Conservation (phyloP, 1,140 invertebrate genomes). For the Caenorhabditis brenneri region DNA sequence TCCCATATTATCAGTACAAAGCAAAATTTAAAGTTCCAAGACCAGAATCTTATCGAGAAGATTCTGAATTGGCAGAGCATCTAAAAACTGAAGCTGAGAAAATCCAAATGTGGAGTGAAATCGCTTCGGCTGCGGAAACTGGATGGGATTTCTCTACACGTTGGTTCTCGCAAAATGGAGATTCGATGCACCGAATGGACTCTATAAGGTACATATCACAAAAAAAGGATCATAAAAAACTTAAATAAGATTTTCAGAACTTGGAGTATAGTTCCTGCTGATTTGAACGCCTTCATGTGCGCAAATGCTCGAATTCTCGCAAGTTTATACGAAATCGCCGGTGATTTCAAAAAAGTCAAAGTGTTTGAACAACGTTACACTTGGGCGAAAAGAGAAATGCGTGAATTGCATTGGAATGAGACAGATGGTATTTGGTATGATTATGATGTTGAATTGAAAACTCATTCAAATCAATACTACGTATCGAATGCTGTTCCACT, state of each 20-base stretch:
- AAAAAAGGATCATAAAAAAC: neutral
- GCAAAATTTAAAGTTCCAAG: slow-evolving; percentile 57
- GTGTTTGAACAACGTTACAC: slow-evolving; percentile 61
- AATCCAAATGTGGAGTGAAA: slow-evolving; percentile 76
- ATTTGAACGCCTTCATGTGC: slow-evolving; percentile 83
- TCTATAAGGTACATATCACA: slow-evolving; percentile 26
- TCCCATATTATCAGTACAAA: slow-evolving; percentile 68
- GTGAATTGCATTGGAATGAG: slow-evolving; percentile 84
- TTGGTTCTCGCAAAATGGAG: slow-evolving; percentile 79
- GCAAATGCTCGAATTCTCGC: slow-evolving; percentile 81
- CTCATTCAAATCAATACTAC: slow-evolving; percentile 76
- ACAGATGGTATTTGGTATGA: slow-evolving; percentile 86
- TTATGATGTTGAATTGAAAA: slow-evolving; percentile 78
- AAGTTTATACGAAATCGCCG: slow-evolving; percentile 76
- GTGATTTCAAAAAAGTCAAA: slow-evolving; percentile 44
- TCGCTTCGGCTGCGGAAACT: slow-evolving; percentile 87
- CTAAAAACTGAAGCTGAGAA: slow-evolving; percentile 58
- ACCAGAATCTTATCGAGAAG: slow-evolving; percentile 58
- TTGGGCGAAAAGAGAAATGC: slow-evolving; percentile 79
- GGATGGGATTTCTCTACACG: slow-evolving; percentile 93
- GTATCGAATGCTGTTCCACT: slow-evolving; percentile 84
- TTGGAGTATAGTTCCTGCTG: slow-evolving; percentile 80
- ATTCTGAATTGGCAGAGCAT: slow-evolving; percentile 58
- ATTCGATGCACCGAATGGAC: slow-evolving; percentile 41
- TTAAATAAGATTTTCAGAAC: slow-evolving; percentile 56